Evolutionary conservation across 2,797 vertebrate genomes (phyloP), one percentile per base, ranked within the genome.

Genomic region (Rallus crepitans): DNA sequence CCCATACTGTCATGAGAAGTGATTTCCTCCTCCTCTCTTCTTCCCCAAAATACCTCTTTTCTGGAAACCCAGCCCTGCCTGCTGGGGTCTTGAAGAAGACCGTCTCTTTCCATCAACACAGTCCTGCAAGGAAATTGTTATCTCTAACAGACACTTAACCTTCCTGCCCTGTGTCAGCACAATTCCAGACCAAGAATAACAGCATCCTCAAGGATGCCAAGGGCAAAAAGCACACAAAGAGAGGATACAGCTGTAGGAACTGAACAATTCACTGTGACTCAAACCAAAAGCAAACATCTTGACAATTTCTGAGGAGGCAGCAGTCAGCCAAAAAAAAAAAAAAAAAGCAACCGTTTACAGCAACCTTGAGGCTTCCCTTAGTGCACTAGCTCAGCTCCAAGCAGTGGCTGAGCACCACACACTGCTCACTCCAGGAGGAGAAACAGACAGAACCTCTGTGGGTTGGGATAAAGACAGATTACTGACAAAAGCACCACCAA

Each of bases 211-310:
- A 81, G n/a, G 17, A 28, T 1, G 2, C 15, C 35, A 50, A 25
- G 8, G 40, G 55, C 50, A 87, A 77, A 77, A 88, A 63, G 9
- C 57, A 63, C 52, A 92, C 56, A 85, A 87, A 82, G 40, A 68
- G 31, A 88, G 90, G 85, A 91, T 72, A 55, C 50, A 83, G 59
- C 40, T 78, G 72, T 47, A 71, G 50, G 33, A 93, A 83, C 7
- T 11, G 18, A 82, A 72, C 63, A 55, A 86, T 78, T 47, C 4
- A 4, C 4, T 59, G 61, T 31, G 45, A 40, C 31, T 64, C 1
- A 0, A 64, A 82, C 21, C 12, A 47, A 91, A 81, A 94, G 12
- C 33, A 90, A 83, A 81, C 4, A 5, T 52, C 84, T 71, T 57
- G 18, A n/a, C 35, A 50, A 14, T 18, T 82, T 82, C 69, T 9